These are phyloP conservation scores for Temnothorax longispinosus DNA, from an alignment of 1,140 invertebrate genomes.

Conservation along the genomic window DNA sequence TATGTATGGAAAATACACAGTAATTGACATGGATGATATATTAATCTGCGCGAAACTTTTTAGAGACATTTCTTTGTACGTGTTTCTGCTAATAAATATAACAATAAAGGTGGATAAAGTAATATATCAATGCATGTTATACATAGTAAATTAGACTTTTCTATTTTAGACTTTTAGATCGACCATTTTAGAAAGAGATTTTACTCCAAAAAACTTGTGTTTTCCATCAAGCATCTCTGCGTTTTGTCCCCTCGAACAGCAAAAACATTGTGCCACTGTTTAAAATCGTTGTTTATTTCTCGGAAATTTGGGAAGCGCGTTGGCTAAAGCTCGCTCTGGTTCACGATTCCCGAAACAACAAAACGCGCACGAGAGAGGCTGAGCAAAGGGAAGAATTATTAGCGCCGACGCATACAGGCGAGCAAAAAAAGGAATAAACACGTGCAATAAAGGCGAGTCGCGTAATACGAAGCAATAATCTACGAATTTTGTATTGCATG, in stretches of 20 bases:
- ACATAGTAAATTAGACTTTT: not conserved
- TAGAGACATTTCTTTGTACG: not conserved
- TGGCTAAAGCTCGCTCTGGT: not conserved
- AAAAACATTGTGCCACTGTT: constrained; percentile 15
- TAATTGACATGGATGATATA: not conserved
- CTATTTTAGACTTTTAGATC: not conserved
- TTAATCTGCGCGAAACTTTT: not conserved
- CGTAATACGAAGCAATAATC: constrained; percentile 56
- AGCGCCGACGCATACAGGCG: not conserved
- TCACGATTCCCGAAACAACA: constrained; percentile 47
- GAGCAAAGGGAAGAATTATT: constrained; percentile 50
- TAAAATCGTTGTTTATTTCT: constrained; percentile 23
- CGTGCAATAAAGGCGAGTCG: constrained; percentile 35
- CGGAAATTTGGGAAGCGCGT: constrained; percentile 17
- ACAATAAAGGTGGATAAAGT: not conserved
- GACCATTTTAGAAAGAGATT: not conserved
- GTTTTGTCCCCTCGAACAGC: not conserved
- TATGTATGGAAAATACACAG: not conserved
- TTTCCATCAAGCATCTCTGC: not conserved
- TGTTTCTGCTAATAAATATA: not conserved
- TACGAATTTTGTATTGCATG: constrained; percentile 30
- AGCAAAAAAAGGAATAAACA: constrained; percentile 22
- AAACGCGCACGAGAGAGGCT: constrained; percentile 4
- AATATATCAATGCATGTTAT: not conserved
- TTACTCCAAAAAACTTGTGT: not conserved